phyloP scores from a whole-genome alignment of 2,888 invertebrate species.

The Apodemia zela region DNA sequence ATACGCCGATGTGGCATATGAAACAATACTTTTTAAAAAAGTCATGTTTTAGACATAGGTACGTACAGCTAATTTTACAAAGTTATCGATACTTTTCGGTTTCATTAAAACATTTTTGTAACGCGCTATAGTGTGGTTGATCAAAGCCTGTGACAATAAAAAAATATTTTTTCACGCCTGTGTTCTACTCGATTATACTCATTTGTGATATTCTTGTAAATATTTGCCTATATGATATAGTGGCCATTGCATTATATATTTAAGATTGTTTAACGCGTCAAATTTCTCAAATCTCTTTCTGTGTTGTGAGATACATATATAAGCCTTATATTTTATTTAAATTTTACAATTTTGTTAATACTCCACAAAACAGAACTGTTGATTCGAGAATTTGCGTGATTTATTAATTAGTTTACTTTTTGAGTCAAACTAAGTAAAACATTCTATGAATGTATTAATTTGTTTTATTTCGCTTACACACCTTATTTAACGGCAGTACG shows the following conservation, averaged over 20 bases:
- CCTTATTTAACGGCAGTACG: neutral
- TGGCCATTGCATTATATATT: constrained; percentile 61
- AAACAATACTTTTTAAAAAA: no score
- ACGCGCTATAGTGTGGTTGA: neutral
- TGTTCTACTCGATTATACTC: constrained; percentile 40
- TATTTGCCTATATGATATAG: constrained; percentile 59
- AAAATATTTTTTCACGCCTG: constrained; percentile 1
- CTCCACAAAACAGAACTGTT: constrained; percentile 43
- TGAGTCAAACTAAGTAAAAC: constrained; percentile 67
- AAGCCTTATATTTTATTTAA: neutral
- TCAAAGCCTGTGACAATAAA: neutral
- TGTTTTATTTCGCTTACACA: constrained; percentile 43
- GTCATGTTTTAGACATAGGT: no score
- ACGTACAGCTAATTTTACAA: no score
- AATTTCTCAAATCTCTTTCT: constrained; percentile 32
- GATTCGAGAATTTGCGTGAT: constrained; percentile 42
- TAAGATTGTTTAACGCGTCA: constrained; percentile 31
- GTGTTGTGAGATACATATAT: constrained; percentile 24
- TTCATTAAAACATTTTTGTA: neutral
- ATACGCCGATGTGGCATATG: no score
- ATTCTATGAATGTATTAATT: constrained; percentile 69
- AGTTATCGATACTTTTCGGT: no score
- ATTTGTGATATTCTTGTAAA: constrained; percentile 72
- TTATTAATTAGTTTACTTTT: constrained; percentile 60
- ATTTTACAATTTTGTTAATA: constrained; percentile 1